Conservation (phyloP, 1,140 invertebrate species). For the Bombyx mandarina region DNA sequence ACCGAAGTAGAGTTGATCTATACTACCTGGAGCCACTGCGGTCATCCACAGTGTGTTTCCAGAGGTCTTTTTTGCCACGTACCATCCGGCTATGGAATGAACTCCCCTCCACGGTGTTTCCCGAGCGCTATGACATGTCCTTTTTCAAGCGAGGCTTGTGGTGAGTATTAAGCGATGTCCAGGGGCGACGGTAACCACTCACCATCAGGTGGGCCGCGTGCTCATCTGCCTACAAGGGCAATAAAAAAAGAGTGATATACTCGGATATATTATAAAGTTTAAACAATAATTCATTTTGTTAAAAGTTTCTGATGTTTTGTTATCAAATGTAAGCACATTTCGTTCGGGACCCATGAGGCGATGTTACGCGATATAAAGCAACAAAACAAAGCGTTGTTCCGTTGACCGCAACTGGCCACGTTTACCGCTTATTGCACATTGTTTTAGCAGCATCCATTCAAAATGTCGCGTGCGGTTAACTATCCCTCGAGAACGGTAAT, state of each 20-base stretch:
- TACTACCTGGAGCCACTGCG: no score
- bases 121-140: no score
- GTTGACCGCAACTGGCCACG: conserved; percentile 9
- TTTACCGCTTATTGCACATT: conserved; percentile 22
- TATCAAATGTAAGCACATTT: conserved; percentile 1
- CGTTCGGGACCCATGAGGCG: conserved; percentile 6
- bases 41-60: no score
- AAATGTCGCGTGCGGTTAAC: conserved; percentile 19
- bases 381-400: conserved; percentile 20
- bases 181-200: no score
- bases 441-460: conserved; percentile 17
- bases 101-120: no score
- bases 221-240: no score
- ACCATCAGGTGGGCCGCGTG: no score
- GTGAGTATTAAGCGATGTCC: no score
- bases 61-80: no score
- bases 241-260: background rate
- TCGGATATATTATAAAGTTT: background rate
- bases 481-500: conserved; percentile 10
- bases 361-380: conserved; percentile 5
- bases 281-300: background rate
- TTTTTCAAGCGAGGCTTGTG: no score
- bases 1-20: no score
- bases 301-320: background rate
- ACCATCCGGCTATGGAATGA: no score